phyloP scores from a whole-genome alignment of 2,113 vertebrate species.

The Calcarius ornatus region DNA sequence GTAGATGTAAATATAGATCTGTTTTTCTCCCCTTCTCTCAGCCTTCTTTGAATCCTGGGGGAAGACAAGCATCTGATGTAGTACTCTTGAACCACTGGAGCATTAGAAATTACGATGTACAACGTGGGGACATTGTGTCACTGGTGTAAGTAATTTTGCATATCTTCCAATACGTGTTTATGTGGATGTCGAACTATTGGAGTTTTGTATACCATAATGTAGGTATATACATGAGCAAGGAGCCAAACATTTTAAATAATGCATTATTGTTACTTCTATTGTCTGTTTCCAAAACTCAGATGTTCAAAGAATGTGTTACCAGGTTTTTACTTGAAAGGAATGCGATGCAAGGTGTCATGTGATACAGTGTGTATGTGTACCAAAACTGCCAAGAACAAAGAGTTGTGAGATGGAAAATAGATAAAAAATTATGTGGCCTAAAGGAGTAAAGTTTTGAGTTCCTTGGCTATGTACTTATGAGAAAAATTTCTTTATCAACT shows the following conservation, averaged over 20 bases:
- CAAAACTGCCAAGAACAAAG: not conserved
- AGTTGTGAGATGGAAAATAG: not conserved
- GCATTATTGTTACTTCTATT: not conserved
- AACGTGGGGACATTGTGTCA: slow-evolving; percentile 80
- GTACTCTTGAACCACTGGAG: slow-evolving; percentile 83
- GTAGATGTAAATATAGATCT: not conserved
- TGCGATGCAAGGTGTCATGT: not conserved
- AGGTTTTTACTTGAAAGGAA: not conserved
- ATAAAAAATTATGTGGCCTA: not conserved
- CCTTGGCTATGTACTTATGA: not conserved
- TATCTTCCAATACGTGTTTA: not conserved
- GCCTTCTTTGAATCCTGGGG: slow-evolving; percentile 81
- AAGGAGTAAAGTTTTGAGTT: not conserved
- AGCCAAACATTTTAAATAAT: not conserved
- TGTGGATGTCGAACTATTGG: not conserved
- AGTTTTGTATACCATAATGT: not conserved
- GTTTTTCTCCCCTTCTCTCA: not conserved
- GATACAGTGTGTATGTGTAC: not conserved
- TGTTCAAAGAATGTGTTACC: not conserved
- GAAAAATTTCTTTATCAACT: not conserved
- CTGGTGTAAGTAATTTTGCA: slow-evolving; percentile 77
- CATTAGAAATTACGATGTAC: slow-evolving; percentile 79
- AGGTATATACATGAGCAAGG: not conserved
- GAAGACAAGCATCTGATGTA: slow-evolving; percentile 73
- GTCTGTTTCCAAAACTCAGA: not conserved